phyloP scores from a whole-genome alignment of 2,888 invertebrate genomes.

The Pheosia gnoma region DNA sequence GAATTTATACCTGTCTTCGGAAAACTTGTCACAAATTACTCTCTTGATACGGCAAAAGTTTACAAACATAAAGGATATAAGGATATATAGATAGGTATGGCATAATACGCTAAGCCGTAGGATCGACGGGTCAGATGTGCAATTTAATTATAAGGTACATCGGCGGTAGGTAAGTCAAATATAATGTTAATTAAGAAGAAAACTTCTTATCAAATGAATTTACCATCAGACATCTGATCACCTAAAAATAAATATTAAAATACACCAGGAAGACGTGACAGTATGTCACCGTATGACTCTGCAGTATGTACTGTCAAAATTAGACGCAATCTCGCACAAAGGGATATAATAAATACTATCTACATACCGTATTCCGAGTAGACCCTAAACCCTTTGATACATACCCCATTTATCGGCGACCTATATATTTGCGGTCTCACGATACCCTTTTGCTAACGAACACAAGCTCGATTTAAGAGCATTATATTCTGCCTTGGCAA shows the following conservation, averaged over 20 bases:
- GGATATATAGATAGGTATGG: not conserved
- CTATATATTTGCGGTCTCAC: not conserved
- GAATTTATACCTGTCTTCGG: not conserved
- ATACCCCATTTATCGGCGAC: not conserved
- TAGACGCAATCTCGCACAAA: too few relatives aligned
- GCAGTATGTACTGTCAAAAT: too few relatives aligned
- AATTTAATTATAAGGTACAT: not conserved
- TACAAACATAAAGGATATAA: not conserved
- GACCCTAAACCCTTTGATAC: not conserved
- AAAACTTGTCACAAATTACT: not conserved
- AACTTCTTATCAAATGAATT: not conserved
- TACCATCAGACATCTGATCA: too few relatives aligned
- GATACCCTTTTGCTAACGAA: not conserved
- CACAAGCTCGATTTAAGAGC: too few relatives aligned
- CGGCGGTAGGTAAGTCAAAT: not conserved
- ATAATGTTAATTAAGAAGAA: not conserved
- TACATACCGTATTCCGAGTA: too few relatives aligned
- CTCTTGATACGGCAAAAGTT: not conserved
- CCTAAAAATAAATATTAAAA: too few relatives aligned
- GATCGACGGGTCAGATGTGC: not conserved
- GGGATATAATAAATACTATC: too few relatives aligned
- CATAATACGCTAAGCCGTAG: not conserved
- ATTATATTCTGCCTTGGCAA: not conserved
- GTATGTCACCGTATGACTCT: too few relatives aligned
- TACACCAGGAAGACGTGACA: too few relatives aligned